Conservation (phyloP, 2,113 vertebrate genomes). For the Diadophis punctatus region DNA sequence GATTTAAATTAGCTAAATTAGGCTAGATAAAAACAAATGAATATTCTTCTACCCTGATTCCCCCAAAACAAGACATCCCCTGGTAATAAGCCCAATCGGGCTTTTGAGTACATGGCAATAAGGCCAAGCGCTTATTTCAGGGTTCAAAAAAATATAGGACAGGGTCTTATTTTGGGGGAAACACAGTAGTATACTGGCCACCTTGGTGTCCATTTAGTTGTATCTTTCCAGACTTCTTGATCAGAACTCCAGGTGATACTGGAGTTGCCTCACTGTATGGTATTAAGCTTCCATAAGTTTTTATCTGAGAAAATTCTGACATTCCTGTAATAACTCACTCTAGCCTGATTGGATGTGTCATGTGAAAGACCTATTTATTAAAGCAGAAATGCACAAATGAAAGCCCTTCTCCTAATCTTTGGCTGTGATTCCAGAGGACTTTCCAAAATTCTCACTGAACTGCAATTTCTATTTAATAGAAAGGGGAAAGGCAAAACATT, state of each 20-base stretch:
- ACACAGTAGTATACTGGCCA: not conserved
- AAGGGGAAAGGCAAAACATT: not conserved
- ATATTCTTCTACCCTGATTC: too few species aligned
- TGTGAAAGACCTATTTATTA: not conserved
- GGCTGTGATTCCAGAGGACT: not conserved
- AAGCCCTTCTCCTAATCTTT: not conserved
- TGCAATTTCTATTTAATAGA: not conserved
- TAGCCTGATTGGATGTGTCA: not conserved
- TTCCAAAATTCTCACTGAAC: not conserved
- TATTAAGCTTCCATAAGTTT: not conserved
- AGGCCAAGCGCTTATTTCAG: too few species aligned
- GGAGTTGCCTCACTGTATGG: not conserved
- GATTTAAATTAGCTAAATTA: not conserved
- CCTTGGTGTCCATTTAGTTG: not conserved
- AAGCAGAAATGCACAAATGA: not conserved
- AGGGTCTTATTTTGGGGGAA: too few species aligned
- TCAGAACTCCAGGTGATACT: not conserved
- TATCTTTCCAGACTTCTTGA: not conserved
- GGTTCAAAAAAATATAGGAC: too few species aligned
- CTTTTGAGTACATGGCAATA: too few species aligned
- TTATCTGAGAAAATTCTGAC: not conserved
- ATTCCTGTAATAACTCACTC: not conserved
- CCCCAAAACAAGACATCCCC: too few species aligned
- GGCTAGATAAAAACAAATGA: not conserved
- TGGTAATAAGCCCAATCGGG: too few species aligned